These are phyloP conservation scores for Cepaea hortensis DNA, from an alignment of 2,888 invertebrate genomes.

Conservation along the genomic window DNA sequence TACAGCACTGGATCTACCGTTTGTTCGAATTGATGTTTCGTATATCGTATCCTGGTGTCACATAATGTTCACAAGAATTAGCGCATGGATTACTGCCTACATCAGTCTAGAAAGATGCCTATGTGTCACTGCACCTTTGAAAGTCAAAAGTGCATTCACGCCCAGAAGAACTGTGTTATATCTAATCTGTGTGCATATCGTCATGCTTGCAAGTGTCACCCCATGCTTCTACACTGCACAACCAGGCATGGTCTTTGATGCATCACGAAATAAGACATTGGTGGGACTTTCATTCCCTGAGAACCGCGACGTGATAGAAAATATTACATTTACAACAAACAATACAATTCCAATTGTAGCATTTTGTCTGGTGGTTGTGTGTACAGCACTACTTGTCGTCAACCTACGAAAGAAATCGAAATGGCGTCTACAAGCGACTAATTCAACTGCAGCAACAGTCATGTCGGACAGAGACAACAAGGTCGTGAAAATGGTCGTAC, in stretches of 20 bases:
- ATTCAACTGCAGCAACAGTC: neutral
- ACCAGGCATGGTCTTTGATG: neutral
- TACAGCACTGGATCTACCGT: neutral
- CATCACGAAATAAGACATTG: neutral
- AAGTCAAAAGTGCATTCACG: neutral
- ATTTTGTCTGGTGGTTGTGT: neutral
- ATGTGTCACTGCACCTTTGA: neutral
- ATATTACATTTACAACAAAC: slow-evolving; percentile 1
- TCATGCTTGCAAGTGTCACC: neutral
- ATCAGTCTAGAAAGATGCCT: slow-evolving; percentile 12
- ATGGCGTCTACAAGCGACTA: neutral
- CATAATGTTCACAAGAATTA: neutral
- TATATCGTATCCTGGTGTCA: neutral
- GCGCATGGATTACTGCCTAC: neutral
- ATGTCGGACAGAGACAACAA: neutral
- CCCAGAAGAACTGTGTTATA: neutral
- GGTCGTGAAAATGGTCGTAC: neutral
- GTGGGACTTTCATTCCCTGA: neutral
- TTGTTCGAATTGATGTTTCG: neutral
- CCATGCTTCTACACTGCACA: slow-evolving; percentile 6
- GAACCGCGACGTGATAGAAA: neutral
- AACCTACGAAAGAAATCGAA: neutral
- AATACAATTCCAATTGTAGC: neutral
- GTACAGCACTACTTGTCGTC: neutral
- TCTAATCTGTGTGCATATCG: neutral